These are phyloP conservation scores for Yoshiicerus persimilis DNA, from an alignment of 1,140 invertebrate species.

Conservation along the genomic window DNA sequence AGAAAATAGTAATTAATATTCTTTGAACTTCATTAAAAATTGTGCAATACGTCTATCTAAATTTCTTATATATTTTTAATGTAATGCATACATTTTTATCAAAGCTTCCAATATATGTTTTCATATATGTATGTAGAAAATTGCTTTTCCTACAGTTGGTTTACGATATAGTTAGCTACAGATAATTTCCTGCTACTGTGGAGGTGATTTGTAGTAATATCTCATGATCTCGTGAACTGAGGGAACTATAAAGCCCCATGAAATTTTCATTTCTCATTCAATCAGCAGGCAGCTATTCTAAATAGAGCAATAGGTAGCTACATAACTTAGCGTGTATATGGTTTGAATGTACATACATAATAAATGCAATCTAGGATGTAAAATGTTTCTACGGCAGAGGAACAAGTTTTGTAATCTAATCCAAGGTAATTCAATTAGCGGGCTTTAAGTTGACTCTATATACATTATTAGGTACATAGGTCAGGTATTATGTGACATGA, in stretches of 20 bases:
- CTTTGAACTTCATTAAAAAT: too few species aligned
- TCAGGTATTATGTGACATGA: not conserved
- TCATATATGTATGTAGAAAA: not conserved
- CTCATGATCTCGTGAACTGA: not conserved
- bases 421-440: not conserved
- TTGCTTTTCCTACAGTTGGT: too few species aligned
- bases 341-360: not conserved
- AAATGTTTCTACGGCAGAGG: too few species aligned
- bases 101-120: too few species aligned
- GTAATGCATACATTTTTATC: too few species aligned
- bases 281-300: not conserved
- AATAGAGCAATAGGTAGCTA: not conserved
- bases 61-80: too few species aligned
- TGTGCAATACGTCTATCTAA: too few species aligned
- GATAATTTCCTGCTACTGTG: not conserved
- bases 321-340: not conserved
- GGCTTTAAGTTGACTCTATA: not conserved
- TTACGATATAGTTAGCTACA: too few species aligned
- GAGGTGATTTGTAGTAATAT: not conserved
- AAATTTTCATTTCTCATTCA: not conserved
- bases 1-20: too few species aligned
- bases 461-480: not conserved
- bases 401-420: not conserved
- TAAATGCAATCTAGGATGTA: too few species aligned
- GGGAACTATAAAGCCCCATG: not conserved